These are phyloP conservation scores for Oriolus oriolus DNA, from an alignment of 2,113 vertebrate species.

Conservation along the genomic window DNA sequence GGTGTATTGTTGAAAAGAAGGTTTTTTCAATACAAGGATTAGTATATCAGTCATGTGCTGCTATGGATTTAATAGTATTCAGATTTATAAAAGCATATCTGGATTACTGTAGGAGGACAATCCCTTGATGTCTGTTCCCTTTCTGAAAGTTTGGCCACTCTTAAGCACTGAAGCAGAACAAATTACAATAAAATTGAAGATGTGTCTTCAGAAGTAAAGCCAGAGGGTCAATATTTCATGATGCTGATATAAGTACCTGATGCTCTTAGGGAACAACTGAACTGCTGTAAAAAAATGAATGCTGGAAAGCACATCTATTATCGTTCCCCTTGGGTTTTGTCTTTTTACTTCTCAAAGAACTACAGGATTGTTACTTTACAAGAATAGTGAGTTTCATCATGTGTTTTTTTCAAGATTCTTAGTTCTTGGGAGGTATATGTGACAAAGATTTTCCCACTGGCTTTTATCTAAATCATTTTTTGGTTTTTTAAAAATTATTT, in stretches of 20 bases:
- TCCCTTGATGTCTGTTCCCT: background rate
- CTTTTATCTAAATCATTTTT: background rate
- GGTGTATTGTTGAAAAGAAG: background rate
- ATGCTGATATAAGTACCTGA: background rate
- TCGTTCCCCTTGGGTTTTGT: background rate
- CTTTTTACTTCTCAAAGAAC: background rate
- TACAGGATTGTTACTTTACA: background rate
- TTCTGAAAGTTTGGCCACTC: background rate
- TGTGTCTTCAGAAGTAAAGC: conserved; percentile 24
- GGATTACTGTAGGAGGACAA: conserved; percentile 16
- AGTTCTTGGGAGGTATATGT: background rate
- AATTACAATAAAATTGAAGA: conserved; percentile 7
- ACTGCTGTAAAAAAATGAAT: background rate
- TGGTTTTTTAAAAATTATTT: background rate
- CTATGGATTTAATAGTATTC: conserved; percentile 28
- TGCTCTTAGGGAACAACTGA: conserved; percentile 5
- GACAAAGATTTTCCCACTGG: background rate
- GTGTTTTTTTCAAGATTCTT: background rate
- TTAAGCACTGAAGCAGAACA: background rate
- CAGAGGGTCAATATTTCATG: background rate
- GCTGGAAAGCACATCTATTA: background rate
- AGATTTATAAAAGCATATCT: conserved; percentile 23
- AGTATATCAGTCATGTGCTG: conserved; percentile 18
- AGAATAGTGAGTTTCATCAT: background rate
- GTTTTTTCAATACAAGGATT: conserved; percentile 12